Conservation (phyloP, 2,113 vertebrate species). For the Limnothrissa miodon region DNA sequence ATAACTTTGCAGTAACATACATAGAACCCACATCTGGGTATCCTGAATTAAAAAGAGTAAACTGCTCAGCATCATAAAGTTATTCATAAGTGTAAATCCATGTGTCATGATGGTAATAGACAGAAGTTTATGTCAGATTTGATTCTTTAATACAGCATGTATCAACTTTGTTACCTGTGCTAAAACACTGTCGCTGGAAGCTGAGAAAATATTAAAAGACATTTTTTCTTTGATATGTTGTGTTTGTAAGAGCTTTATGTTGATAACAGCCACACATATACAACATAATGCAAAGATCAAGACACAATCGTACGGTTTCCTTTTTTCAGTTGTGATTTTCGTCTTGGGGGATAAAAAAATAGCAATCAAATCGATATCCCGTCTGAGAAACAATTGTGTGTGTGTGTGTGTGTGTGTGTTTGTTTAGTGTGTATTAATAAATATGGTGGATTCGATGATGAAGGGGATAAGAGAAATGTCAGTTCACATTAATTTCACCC, state of each 20-base stretch:
- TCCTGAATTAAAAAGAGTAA: not conserved
- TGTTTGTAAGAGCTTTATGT: not conserved
- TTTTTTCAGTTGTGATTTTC: not conserved
- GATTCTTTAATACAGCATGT: not conserved
- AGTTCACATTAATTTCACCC: not conserved
- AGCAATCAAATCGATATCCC: not conserved
- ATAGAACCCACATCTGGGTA: not conserved
- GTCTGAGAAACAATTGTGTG: not conserved
- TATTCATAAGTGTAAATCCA: not conserved
- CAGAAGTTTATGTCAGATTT: no score
- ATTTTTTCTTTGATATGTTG: not conserved
- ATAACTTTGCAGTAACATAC: not conserved
- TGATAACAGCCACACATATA: not conserved
- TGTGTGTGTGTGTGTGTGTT: not conserved
- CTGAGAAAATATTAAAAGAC: no score
- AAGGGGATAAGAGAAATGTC: not conserved
- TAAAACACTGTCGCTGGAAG: no score
- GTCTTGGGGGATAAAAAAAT: not conserved
- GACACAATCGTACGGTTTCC: not conserved
- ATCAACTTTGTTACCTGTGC: not conserved
- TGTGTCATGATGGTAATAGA: not conserved
- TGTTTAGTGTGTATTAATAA: no score
- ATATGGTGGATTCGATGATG: no score
- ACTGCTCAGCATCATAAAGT: not conserved
- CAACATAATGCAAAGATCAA: not conserved